These are phyloP conservation scores for Lemur catta DNA, from an alignment of 2,797 vertebrate genomes.

Conservation along the genomic window DNA sequence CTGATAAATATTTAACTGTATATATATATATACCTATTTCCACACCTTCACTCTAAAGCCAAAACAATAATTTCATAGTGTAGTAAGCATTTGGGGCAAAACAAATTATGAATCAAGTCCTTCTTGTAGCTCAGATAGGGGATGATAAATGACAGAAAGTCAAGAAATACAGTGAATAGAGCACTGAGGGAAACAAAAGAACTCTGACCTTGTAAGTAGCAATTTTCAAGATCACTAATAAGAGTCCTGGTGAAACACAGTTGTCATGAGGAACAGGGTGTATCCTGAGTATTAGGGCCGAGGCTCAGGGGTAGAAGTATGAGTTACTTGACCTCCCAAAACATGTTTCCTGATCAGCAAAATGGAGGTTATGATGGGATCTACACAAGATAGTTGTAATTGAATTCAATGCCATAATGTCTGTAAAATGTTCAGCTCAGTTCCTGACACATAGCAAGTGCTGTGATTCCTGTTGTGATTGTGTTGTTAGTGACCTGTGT, in stretches of 20 bases:
- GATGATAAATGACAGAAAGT: background rate
- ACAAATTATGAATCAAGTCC: background rate
- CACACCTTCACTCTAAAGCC: background rate
- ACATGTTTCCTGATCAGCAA: background rate
- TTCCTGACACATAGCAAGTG: background rate
- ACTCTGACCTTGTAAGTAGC: background rate
- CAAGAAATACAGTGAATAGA: background rate
- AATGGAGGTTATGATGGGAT: background rate
- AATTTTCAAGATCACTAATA: background rate
- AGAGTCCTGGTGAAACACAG: background rate
- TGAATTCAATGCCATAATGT: background rate
- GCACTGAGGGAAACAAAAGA: background rate
- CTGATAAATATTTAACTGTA: conserved; percentile 15
- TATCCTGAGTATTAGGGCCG: background rate
- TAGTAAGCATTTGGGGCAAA: background rate
- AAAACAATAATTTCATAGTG: background rate
- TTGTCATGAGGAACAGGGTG: background rate
- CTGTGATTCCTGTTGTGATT: background rate
- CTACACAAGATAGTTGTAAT: background rate
- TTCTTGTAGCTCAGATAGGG: background rate
- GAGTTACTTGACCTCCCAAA: background rate
- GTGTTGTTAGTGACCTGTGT: background rate
- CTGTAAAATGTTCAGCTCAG: background rate
- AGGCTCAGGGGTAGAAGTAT: background rate
- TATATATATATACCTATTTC: background rate